A percentile compares a stretch with the other conserved stretches of the same genome.
Conservation (phyloP, 2,797 vertebrate genomes). For the Gephyroberyx darwinii region DNA sequence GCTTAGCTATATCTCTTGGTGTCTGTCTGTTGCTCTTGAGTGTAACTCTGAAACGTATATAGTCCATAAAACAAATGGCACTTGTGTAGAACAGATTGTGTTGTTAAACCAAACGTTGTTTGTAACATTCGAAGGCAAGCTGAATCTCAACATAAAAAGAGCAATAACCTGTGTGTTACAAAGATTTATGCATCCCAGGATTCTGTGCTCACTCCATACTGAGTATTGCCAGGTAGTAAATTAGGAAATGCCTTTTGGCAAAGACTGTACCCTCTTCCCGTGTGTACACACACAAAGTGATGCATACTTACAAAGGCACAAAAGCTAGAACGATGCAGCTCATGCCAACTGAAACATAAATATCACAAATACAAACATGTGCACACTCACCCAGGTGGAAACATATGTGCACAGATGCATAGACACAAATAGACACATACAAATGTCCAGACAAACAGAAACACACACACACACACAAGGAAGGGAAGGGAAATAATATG, state of each 20-base stretch:
- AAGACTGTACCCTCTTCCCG: constrained; percentile 52
- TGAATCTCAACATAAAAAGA: constrained; percentile 81
- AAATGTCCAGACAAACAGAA: constrained; percentile 11
- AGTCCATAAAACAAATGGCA: constrained; percentile 84
- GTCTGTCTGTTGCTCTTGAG: constrained; percentile 64
- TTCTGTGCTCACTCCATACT: constrained; percentile 67
- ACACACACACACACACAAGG: constrained; percentile 14
- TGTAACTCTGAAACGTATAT: constrained; percentile 69
- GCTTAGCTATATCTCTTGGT: constrained; percentile 52
- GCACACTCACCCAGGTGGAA: neutral
- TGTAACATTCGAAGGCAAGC: constrained; percentile 75
- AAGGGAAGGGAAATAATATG: constrained; percentile 24
- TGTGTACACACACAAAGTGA: constrained; percentile 18
- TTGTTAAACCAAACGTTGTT: constrained; percentile 83
- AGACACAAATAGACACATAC: constrained; percentile 17
- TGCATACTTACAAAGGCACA: neutral
- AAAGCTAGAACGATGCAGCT: constrained; percentile 8
- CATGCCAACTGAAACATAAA: constrained; percentile 18
- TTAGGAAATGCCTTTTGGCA: constrained; percentile 78
- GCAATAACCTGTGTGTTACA: constrained; percentile 78
- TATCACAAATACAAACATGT: neutral
- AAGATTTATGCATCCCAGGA: constrained; percentile 79
- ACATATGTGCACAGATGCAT: neutral
- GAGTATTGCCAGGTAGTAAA: constrained; percentile 80
- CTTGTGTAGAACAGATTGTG: constrained; percentile 83